Base-by-base conservation (phyloP, 2,113 vertebrate genomes). In the Phalacrocorax brasilianus region DNA sequence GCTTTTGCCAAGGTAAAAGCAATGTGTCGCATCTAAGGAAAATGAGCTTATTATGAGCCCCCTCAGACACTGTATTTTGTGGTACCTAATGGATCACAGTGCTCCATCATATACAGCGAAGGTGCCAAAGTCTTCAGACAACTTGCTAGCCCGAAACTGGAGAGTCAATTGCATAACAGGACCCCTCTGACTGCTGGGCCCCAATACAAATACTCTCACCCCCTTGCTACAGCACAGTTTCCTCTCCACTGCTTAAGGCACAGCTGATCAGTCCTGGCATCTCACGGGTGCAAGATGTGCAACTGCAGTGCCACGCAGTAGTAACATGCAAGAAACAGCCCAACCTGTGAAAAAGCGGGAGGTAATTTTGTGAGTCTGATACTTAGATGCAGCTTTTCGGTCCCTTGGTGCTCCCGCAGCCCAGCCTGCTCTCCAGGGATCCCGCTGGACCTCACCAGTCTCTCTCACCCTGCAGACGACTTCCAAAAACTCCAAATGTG, bases 271-370 rank as follows among this genome's bases (percentile, higher is more conserved):
- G 33, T 27, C 49, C 80, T 53, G 55, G 76, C 42, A 80, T 28
- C 65, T 85, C 63, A 66, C 7, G 15, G 40, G 45, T 58, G 35
- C 33, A 27, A 89, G 42, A 73, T 3, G 5, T 32, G 5, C n/a
- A 91, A 70, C 24, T 14, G 3, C 0, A 2, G 63, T 30, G 40
- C 72, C 3, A 4, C 0, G 0, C 2, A 7, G 62, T 3, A 27
- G 33, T 38, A 33, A 71, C 1, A 11, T 33, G 47, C 47, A 85
- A 85, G 73, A 71, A 94, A 49, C 9, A 93, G 49, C 23, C 49
- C 28, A 65, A 65, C 13, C 18, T 52, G 62, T 56, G 33, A 21
- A 88, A 82, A 5, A 75, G 15, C 4, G 3, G 30, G 38, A 89
- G n/a, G 40, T 38, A 75, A 65, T 76, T 89, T 50, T 74, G 33